Base-by-base conservation (phyloP, 2,797 vertebrate genomes). In the Allobates femoralis region DNA sequence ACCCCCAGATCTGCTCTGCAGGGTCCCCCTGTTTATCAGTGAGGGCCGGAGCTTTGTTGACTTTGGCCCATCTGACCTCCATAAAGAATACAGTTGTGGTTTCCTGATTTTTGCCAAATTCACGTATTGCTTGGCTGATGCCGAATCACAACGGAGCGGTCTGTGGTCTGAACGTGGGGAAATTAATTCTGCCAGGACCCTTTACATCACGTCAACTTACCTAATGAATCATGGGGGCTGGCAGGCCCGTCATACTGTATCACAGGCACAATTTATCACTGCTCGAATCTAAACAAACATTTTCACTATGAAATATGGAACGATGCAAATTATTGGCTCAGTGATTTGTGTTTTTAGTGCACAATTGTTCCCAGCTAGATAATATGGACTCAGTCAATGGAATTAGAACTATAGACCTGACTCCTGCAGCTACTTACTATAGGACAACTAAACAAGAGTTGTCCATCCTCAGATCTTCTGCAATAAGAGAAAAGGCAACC, bases 191-290 rank as follows among this genome's bases (percentile, higher is more conserved):
- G 86, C 75, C 86, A 87, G 56, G 23, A 78, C 56, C 19, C 73
- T 83, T 86, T 55, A 83, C 60, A 71, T 83, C 86, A 87, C 71
- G 26, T 83, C 81, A 53, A 50, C 51, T 56, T 67, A 82, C 79
- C 71, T 87, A 77, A 66, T 86, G 79, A 77, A 82, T 82, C 64
- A 78, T 87, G 60, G 26, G 60, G 60, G 19, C 53, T 83, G 81
- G 86, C 86, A 66, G 86, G 30, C 28, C 10, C 34, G 71, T 71
- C 23, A 0, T 23, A 58, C 51, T 41, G 15, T 67, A 79, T 82
- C 53, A 53, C 62, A 73, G 51, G 75, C 32, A 37, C 60, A 79
- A 78, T 83, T 71, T 79, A 87, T 83, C 86, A 83, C 53, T 16
- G 60, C 53, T 15, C 30, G n/a, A 41, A 83, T 83, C 80, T n/a